Conservation (phyloP, 1,140 invertebrate species). For the Mamestra configurata region DNA sequence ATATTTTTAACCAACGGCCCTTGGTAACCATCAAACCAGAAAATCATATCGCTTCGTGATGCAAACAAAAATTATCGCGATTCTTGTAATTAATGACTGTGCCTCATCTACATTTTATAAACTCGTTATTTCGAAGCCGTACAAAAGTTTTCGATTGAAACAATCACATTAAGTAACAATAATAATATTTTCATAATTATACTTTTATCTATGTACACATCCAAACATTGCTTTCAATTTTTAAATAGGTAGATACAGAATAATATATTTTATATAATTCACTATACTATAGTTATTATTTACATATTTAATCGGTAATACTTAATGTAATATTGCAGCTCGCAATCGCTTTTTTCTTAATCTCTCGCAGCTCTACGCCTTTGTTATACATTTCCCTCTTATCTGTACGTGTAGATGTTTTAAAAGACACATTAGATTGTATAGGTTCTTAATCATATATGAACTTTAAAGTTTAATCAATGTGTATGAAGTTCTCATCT, state of each 20-base stretch:
- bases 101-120: slow-evolving; percentile 47
- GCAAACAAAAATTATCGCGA: slow-evolving; percentile 52
- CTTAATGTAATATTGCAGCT: slow-evolving; percentile 86
- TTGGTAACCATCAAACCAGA: slow-evolving; percentile 64
- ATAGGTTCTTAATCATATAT: slow-evolving; percentile 8
- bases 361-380: slow-evolving; percentile 46
- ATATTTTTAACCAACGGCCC: slow-evolving; percentile 48
- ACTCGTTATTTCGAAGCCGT: slow-evolving; percentile 61
- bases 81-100: slow-evolving; percentile 49
- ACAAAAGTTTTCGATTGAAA: slow-evolving; percentile 76
- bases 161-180: slow-evolving; percentile 85
- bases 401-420: slow-evolving; percentile 52
- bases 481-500: slow-evolving; percentile 11
- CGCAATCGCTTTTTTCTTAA: slow-evolving; percentile 76
- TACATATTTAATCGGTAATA: slow-evolving; percentile 82
- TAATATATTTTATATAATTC: slow-evolving; percentile 78
- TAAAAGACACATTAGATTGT: background rate
- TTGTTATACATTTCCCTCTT: slow-evolving; percentile 60
- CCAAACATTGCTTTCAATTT: slow-evolving; percentile 80
- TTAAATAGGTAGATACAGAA: slow-evolving; percentile 68
- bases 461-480: background rate
- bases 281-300: slow-evolving; percentile 71
- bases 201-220: slow-evolving; percentile 78
- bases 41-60: slow-evolving; percentile 56
- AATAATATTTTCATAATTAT: slow-evolving; percentile 71